Base-by-base conservation (phyloP, 2,113 vertebrate genomes). In the Plecturocebus donacophilus region DNA sequence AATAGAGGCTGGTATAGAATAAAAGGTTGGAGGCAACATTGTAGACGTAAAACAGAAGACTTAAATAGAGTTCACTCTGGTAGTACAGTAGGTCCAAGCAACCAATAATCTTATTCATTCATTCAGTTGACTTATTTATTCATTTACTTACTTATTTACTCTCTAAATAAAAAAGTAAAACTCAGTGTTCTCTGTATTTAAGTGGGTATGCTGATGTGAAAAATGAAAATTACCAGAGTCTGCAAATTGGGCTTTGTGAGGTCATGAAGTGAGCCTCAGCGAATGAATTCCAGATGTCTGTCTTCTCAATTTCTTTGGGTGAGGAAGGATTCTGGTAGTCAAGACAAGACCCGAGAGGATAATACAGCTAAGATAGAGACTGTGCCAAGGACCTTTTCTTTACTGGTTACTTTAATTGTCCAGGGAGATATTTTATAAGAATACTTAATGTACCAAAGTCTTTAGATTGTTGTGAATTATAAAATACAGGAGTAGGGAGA, bases 261-360 rank as follows among this genome's bases (percentile, higher is more conserved):
- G 64, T 85, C 42, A 0, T 27, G 64, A 75, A 76, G 70, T 87
- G 81, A 96, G 30, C 47, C 32, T 70, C 42, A 23, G 35, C 61
- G 35, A 52, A 35, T 83, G 83, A 40, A n/a, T 87, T 73, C 93
- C 85, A 91, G 82, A 77, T 95, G 97, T 68, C 32, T 47, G 76
- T 70, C 71, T 76, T 8, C 20, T 40, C 6, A 19, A 68, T 76
- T 84, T 84, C 77, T 61, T 16, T 47, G 64, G 20, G 8, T 70
- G 21, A 95, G 27, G 56, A 87, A 70, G 49, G 64, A 47, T 47
- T 81, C 61, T 54, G 8, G 45, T 30, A 17, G 38, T 87, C 6
- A 2, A 64, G 13, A 82, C 66, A 49, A 71, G 75, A 61, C 40
- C 38, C 42, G 16, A 54, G 56, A 82, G 42, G 84, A 87, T 2